A percentile compares a stretch with the other conserved stretches of the same genome.
Conservation (phyloP, 2,113 vertebrate genomes). For the Sphyrna mokarran region DNA sequence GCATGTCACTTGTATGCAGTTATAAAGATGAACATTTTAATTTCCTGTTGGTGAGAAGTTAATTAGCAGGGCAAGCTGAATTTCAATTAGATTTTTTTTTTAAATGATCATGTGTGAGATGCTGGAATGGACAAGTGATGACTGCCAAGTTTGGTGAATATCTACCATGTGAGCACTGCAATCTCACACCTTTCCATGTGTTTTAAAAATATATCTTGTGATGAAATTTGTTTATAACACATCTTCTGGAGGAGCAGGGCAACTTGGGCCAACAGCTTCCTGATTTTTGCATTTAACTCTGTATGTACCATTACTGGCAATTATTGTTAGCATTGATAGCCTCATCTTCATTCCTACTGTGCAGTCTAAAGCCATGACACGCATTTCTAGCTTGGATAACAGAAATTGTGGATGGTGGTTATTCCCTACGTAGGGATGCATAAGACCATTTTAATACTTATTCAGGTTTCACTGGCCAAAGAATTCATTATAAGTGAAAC, state of each 20-base stretch:
- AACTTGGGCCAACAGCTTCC: not conserved
- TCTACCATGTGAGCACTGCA: too few relatives aligned
- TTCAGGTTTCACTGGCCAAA: not conserved
- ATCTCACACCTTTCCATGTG: not conserved
- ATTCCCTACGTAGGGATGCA: not conserved
- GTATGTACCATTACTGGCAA: not conserved
- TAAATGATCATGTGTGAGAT: too few relatives aligned
- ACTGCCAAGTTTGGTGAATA: not conserved
- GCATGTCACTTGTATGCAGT: too few relatives aligned
- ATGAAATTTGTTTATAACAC: not conserved
- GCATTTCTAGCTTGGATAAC: not conserved
- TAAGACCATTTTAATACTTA: not conserved
- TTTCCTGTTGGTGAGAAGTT: too few relatives aligned
- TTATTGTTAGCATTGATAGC: not conserved
- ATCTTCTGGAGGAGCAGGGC: not conserved
- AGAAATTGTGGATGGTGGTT: not conserved
- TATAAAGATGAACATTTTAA: too few relatives aligned
- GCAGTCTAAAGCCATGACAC: not conserved
- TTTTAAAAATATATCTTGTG: not conserved
- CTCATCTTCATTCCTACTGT: not conserved
- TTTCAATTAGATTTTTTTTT: too few relatives aligned
- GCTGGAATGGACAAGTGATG: not conserved
- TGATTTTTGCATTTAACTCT: not conserved
- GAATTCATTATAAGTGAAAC: not conserved
- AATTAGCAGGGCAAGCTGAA: too few relatives aligned